phyloP scores from a whole-genome alignment of 1,140 invertebrate species.

The Oncopodura yosiiana region DNA sequence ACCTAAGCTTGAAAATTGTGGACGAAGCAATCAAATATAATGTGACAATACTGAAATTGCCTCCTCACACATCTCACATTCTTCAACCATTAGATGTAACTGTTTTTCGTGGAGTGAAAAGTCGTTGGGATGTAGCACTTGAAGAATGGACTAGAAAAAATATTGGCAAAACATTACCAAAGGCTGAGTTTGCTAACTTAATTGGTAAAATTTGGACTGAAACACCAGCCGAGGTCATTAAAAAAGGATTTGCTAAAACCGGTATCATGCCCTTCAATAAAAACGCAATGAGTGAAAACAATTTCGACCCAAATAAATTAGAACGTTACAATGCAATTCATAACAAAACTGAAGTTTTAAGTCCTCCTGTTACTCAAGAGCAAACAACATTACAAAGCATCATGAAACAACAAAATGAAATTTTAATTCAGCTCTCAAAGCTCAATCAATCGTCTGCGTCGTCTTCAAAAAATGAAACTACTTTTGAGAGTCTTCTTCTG shows the following conservation, averaged over 20 bases:
- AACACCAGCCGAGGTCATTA: background rate
- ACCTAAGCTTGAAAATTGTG: slow-evolving; percentile 36
- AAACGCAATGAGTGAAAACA: background rate
- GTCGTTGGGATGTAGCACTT: slow-evolving; percentile 30
- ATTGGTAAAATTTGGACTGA: slow-evolving; percentile 15
- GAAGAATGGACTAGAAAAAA: slow-evolving; percentile 4
- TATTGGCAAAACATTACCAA: slow-evolving; percentile 4
- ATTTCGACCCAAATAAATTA: slow-evolving; percentile 1
- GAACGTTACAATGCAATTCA: background rate
- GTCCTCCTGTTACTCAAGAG: too few relatives aligned
- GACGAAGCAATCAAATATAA: slow-evolving; percentile 34
- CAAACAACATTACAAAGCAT: too few relatives aligned
- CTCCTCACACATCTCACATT: slow-evolving; percentile 36
- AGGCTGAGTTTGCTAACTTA: slow-evolving; percentile 13
- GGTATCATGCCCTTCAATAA: background rate
- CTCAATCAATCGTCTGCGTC: background rate
- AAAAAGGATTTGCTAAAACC: background rate
- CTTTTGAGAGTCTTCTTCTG: too few relatives aligned
- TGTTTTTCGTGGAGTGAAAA: slow-evolving; percentile 37
- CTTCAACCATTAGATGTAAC: slow-evolving; percentile 37
- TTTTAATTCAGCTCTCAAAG: too few relatives aligned
- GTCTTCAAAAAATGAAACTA: background rate
- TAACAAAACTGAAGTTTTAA: too few relatives aligned
- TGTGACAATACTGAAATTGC: slow-evolving; percentile 36
- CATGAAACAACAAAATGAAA: too few relatives aligned